Base-by-base conservation (phyloP, 1,140 invertebrate species). In the Zaprionus taronus region DNA sequence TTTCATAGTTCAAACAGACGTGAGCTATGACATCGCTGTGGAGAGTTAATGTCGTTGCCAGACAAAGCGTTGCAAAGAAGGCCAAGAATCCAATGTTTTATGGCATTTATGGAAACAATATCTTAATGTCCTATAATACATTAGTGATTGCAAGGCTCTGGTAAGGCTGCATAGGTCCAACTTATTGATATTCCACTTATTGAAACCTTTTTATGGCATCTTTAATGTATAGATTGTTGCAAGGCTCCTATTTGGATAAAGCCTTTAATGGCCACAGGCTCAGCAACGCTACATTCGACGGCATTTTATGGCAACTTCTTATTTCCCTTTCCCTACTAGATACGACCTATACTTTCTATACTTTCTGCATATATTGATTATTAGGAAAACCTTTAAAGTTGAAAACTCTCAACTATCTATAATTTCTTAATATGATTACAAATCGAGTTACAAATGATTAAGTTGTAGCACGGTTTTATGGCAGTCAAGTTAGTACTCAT, bases 1-100 rank as follows among this genome's bases (percentile, higher is more conserved):
- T 11, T 51, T 51, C 47, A 51, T 20, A 51, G 47, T 51, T 51
- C 47, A 51, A 51, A 51, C 22, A 22, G 9, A 24, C 47, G 47
- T 51, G 4, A 51, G 47, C 20, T 22, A 11, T 24, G 20, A 47
- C 41, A 47, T 47, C n/a, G 41, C 1, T 20, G n/a, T 47, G 41
- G 0, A 7, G n/a, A 17, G 41, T 47, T 47, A 47, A 7, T 3
- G 4, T 34, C 31, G 4, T 34, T 22, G 47, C 17, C 2, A 49
- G 47, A 49, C 20, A 51, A 20, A 51, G 20, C 47, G 47, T 51
- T 24, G 47, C 47, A 51, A 51, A 31, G 9, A 49, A 17, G 47
- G 20, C 20, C 47, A 22, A 22, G 20, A 6, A 5, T 20, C 20
- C n/a, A 47, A 9, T 24, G n/a, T 24, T 51, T 14, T 51, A 51